Conservation (phyloP, 2,113 vertebrate species). For the Passer domesticus region DNA sequence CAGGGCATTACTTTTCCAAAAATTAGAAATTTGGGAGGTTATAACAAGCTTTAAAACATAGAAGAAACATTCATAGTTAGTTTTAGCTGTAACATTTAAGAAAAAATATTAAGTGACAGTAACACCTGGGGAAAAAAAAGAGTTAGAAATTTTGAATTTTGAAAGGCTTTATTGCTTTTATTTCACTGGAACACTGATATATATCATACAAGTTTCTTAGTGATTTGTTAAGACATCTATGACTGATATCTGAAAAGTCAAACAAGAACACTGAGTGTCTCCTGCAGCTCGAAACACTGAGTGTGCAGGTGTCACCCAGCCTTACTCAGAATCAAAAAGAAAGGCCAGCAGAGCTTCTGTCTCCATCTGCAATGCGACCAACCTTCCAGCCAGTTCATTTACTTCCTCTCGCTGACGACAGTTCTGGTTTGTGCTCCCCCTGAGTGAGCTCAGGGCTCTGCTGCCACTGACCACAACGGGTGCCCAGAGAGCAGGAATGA, state of each 20-base stretch:
- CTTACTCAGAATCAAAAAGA: constrained; percentile 76
- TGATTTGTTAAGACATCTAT: not conserved
- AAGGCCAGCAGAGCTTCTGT: constrained; percentile 33
- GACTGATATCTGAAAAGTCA: constrained; percentile 35
- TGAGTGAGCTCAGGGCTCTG: constrained; percentile 39
- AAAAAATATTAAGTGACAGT: not conserved
- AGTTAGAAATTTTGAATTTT: not conserved
- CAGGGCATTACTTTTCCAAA: not conserved
- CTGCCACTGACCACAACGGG: constrained; percentile 61
- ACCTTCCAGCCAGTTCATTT: constrained; percentile 65
- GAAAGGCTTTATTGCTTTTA: not conserved
- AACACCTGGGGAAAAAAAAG: not conserved
- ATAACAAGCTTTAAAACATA: not conserved
- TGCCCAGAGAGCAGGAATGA: constrained; percentile 41
- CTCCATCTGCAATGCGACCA: constrained; percentile 52
- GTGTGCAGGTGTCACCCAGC: constrained; percentile 69
- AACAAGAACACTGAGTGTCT: not conserved
- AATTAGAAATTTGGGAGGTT: not conserved
- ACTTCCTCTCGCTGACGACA: constrained; percentile 71
- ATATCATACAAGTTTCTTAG: not conserved
- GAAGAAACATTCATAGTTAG: not conserved
- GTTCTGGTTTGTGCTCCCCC: constrained; percentile 38
- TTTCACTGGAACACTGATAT: not conserved
- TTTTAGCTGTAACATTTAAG: not conserved
- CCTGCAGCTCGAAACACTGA: constrained; percentile 17